Evolutionary conservation across 1,140 invertebrate species (phyloP), one percentile per base, ranked within the genome.

Genomic region (Glossosoma conforme): DNA sequence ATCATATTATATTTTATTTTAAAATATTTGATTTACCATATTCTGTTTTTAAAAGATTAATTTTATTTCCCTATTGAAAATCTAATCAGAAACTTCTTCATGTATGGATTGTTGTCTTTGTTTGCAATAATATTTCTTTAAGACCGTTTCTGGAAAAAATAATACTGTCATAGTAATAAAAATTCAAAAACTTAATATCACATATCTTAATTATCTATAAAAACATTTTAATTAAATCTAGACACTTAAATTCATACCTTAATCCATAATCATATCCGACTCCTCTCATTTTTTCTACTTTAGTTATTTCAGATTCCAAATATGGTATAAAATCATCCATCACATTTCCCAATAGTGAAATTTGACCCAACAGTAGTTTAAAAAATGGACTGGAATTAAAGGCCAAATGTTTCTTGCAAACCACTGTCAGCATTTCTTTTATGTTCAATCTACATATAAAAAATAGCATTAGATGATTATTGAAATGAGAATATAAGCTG

Each of bases 221-320:
- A 44, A 30, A n/a, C 3, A 19, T 38, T 32, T 35, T 53, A n/a
- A 17, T 22, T 32, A n/a, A 14, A n/a, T 28, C 4, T 15, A 28
- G 15, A 17, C 15, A 28, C 10, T 18, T 42, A 21, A 22, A 37
- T 9, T 36, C 1, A 35, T 37, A 59, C 57, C 57, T 59, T 28
- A 59, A 43, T 25, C 57, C 57, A 20, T 49, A 35, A 46, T 59
- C 57, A 24, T 37, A 55, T n/a, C 53, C 53, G 10, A 59, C 57
- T 24, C 57, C 53, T 45, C 57, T 48, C 53, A 56, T 55, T 15
- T 44, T 59, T 52, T 59, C 57, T 10, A 59, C 44, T 38, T 59
- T 59, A 14, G 22, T 15, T 43, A 59, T 44, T 46, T 55, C 53
- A 3, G 33, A 22, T 32, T 55, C 53, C 1, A 59, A 33, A 18